A percentile compares a stretch with the other conserved stretches of the same genome.
Evolutionary conservation across 2,888 invertebrate species (phyloP).

Genomic region (Epistrophe grossulariae): DNA sequence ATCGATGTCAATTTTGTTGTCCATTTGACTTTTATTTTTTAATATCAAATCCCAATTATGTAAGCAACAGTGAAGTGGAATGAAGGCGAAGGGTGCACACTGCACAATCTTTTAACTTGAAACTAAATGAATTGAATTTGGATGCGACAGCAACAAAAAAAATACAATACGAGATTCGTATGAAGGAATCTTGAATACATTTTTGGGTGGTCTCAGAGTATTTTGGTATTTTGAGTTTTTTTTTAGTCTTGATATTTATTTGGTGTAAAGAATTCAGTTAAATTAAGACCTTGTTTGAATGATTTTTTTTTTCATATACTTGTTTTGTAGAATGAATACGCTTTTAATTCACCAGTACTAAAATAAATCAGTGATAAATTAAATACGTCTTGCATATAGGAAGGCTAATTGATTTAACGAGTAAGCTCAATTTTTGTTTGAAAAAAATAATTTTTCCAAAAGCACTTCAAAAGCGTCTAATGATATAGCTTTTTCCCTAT

Average conservation of each 20-base stretch:
- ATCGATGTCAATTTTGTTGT: slow-evolving; percentile 33
- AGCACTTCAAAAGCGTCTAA: no score
- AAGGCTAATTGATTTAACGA: no score
- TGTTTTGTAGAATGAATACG: no score
- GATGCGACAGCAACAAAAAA: slow-evolving; percentile 6
- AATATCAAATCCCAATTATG: slow-evolving; percentile 2
- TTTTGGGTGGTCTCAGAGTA: slow-evolving; percentile 25
- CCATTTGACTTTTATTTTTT: slow-evolving; percentile 10
- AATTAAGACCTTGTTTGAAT: neutral
- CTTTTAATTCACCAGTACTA: no score
- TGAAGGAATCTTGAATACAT: slow-evolving; percentile 1
- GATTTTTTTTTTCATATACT: neutral
- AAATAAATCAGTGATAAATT: no score
- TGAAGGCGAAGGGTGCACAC: slow-evolving; percentile 6
- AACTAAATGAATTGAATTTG: slow-evolving; percentile 4
- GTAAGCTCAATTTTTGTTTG: no score
- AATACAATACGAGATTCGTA: neutral
- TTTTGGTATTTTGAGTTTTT: neutral
- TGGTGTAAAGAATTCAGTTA: neutral
- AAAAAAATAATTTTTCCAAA: no score
- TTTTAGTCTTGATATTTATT: neutral
- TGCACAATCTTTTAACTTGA: neutral
- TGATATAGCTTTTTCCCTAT: no score
- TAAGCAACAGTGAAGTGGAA: neutral
- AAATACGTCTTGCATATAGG: no score